Conservation (phyloP, 2,797 vertebrate species). For the Myotis planiceps region DNA sequence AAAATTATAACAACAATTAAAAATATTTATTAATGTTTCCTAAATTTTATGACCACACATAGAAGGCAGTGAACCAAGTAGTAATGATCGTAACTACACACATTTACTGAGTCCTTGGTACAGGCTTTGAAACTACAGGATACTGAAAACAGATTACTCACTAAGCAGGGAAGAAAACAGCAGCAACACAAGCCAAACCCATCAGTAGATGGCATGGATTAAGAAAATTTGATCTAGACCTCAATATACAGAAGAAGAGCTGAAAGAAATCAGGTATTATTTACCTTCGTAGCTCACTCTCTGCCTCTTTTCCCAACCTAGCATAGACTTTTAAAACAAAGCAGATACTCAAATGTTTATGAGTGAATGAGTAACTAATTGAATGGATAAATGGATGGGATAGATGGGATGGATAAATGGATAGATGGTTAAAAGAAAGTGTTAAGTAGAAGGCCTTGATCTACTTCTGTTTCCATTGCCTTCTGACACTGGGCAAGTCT, state of each 20-base stretch:
- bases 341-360: background rate
- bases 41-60: background rate
- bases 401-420: background rate
- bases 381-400: background rate
- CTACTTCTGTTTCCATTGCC: background rate
- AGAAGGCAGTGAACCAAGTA: constrained; percentile 1
- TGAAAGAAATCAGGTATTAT: background rate
- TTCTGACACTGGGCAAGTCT: background rate
- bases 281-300: background rate
- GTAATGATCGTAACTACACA: background rate
- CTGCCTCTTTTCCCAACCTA: background rate
- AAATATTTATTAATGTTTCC: background rate
- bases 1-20: constrained; percentile 29
- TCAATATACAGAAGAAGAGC: constrained; percentile 4
- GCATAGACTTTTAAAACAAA: background rate
- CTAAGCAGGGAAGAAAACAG: background rate
- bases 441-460: background rate
- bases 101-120: background rate
- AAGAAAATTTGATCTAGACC: background rate
- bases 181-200: background rate
- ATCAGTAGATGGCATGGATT: background rate
- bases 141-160: background rate
- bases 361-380: background rate
- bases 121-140: background rate
- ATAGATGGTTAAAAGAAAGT: background rate